These are phyloP conservation scores for Hypsopygia costalis DNA, from an alignment of 2,888 invertebrate species.

Conservation along the genomic window DNA sequence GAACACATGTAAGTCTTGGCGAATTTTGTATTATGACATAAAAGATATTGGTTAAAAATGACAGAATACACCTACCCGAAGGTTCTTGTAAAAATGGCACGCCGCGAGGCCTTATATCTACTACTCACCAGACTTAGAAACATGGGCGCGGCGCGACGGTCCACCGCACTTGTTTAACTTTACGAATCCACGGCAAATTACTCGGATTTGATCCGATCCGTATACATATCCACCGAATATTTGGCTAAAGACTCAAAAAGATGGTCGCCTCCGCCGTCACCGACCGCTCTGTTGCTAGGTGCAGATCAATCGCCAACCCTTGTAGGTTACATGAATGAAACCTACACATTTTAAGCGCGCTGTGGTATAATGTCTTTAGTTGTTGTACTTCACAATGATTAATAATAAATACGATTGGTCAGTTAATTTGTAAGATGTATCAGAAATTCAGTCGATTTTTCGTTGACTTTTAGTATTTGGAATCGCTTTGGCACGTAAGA, in stretches of 20 bases:
- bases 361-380: constrained; percentile 39
- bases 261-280: constrained; percentile 50
- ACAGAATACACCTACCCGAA: constrained; percentile 37
- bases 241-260: constrained; percentile 44
- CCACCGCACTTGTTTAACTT: constrained; percentile 66
- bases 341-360: constrained; percentile 56
- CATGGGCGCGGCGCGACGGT: constrained; percentile 77
- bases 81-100: constrained; percentile 60
- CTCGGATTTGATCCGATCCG: constrained; percentile 53
- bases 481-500: constrained; percentile 58
- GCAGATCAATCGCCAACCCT: constrained; percentile 61
- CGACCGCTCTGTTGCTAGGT: constrained; percentile 60
- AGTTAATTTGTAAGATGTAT: constrained; percentile 24
- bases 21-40: constrained; percentile 25
- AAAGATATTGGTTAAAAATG: constrained; percentile 40
- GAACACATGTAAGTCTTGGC: constrained; percentile 11
- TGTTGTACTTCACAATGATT: constrained; percentile 5
- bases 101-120: constrained; percentile 73
- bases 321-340: constrained; percentile 72
- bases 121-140: constrained; percentile 73
- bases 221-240: constrained; percentile 56
- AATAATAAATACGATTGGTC: neutral
- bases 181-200: constrained; percentile 66
- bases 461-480: constrained; percentile 36
- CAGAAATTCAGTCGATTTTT: constrained; percentile 27